Evolutionary conservation across 2,888 invertebrate species (phyloP).

Genomic region (Chrysolina oricalcia): DNA sequence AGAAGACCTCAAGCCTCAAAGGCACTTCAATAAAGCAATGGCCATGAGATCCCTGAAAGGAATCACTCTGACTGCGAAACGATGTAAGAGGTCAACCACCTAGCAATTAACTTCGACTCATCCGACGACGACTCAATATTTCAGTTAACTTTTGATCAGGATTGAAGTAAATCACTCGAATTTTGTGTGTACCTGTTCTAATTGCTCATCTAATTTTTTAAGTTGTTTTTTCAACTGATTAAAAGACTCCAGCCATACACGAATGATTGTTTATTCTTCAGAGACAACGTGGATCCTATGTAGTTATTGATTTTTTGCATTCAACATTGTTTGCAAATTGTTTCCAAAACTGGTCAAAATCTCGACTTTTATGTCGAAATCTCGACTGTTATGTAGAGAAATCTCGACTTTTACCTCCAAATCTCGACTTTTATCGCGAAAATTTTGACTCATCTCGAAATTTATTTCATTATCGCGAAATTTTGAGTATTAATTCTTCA

Average conservation of each 20-base stretch:
- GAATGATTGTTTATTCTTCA: constrained; percentile 5
- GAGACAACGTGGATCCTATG: too few species aligned
- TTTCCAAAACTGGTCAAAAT: too few species aligned
- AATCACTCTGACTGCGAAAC: constrained; percentile 62
- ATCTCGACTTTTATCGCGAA: too few species aligned
- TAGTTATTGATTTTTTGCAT: too few species aligned
- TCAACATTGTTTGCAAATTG: too few species aligned
- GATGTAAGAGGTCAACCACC: constrained; percentile 62
- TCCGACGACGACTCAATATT: constrained; percentile 29
- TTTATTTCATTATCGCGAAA: too few species aligned
- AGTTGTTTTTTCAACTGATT: constrained; percentile 33
- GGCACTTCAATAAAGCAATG: constrained; percentile 92
- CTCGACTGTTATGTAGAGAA: too few species aligned
- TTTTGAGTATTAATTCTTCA: too few species aligned
- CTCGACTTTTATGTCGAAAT: too few species aligned
- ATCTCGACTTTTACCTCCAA: too few species aligned
- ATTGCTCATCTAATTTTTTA: not conserved
- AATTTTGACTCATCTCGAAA: too few species aligned
- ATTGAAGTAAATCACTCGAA: not conserved
- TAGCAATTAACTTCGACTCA: constrained; percentile 42
- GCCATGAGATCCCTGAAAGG: constrained; percentile 86
- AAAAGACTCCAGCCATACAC: constrained; percentile 34
- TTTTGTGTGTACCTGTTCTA: not conserved
- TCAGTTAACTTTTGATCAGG: constrained; percentile 23
- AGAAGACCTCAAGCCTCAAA: constrained; percentile 80